Conservation (phyloP, 2,797 vertebrate genomes). For the Sebastes miniatus region DNA sequence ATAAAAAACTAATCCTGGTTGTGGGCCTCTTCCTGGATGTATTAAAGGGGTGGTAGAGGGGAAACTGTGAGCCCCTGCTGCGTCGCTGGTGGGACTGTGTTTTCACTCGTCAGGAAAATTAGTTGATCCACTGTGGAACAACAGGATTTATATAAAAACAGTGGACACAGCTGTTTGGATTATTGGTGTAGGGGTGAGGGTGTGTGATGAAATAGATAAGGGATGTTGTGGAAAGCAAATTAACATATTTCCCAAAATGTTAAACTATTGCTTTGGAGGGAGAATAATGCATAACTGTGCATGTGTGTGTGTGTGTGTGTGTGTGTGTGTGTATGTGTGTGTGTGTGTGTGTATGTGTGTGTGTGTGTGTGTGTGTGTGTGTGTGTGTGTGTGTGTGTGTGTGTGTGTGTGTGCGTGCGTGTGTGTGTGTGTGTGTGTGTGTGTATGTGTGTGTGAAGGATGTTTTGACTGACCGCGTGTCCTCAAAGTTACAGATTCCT, state of each 20-base stretch:
- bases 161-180: constrained; percentile 41
- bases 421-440: too few relatives aligned
- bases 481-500: constrained; percentile 32
- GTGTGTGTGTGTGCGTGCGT: too few relatives aligned
- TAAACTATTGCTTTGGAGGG: background rate
- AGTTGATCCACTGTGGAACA: constrained; percentile 18
- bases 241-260: background rate
- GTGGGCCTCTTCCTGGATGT: background rate
- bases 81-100: constrained; percentile 29
- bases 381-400: background rate
- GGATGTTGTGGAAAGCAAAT: background rate
- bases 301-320: background rate
- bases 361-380: background rate
- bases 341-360: background rate
- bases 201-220: background rate
- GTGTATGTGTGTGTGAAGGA: background rate
- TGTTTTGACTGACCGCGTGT: constrained; percentile 3
- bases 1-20: background rate
- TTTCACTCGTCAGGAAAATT: constrained; percentile 47
- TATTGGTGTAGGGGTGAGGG: background rate
- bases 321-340: too few relatives aligned
- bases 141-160: constrained; percentile 57
- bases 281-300: background rate
- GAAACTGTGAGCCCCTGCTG: constrained; percentile 34
- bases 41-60: background rate